Evolutionary conservation across 2,797 vertebrate genomes (phyloP).

Genomic region (Molothrus ater): DNA sequence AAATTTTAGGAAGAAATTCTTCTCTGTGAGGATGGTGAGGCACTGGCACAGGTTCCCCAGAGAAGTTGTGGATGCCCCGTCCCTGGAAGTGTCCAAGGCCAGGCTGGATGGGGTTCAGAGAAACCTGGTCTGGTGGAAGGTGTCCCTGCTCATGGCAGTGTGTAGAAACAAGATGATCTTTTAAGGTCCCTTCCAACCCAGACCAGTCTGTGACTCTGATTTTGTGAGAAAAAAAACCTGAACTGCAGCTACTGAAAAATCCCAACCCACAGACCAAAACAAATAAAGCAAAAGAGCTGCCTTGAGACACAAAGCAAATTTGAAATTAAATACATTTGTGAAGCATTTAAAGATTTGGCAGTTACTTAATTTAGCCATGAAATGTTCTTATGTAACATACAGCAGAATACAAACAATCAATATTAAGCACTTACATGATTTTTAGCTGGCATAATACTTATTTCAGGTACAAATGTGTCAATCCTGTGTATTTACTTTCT

Average conservation of each 20-base stretch:
- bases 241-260: background rate
- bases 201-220: background rate
- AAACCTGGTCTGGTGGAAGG: background rate
- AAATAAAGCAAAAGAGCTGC: background rate
- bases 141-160: background rate
- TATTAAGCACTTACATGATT: background rate
- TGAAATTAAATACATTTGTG: conserved; percentile 27
- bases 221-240: background rate
- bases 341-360: background rate
- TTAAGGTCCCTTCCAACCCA: background rate
- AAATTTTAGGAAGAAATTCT: background rate
- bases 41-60: background rate
- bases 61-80: background rate
- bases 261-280: background rate
- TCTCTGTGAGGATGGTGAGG: background rate
- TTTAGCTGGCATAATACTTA: background rate
- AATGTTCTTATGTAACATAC: background rate
- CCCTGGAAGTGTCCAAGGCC: background rate
- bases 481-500: background rate
- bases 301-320: background rate
- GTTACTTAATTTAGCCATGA: conserved; percentile 11
- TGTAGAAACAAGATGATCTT: background rate
- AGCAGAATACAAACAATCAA: background rate
- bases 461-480: background rate
- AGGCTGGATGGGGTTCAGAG: background rate